Percentiles rank a stretch among this genome's conserved stretches.
Conservation (phyloP, 2,113 vertebrate genomes). For the Lycaon pictus region DNA sequence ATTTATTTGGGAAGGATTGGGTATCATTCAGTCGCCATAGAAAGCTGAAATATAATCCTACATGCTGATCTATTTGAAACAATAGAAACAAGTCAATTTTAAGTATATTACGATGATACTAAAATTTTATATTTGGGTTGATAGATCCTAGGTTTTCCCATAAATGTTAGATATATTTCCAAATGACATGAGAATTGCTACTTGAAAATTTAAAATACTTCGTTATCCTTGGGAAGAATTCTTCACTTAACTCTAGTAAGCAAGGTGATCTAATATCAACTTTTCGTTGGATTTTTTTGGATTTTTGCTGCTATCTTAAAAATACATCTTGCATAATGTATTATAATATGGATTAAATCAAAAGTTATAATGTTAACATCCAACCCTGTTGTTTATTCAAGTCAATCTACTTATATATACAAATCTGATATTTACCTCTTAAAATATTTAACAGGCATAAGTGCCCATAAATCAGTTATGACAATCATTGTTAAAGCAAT, state of each 20-base stretch:
- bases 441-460: constrained; percentile 91
- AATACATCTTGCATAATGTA: constrained; percentile 76
- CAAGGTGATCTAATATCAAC: neutral
- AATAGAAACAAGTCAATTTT: neutral
- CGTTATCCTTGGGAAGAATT: neutral
- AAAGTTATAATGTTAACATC: constrained; percentile 84
- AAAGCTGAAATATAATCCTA: neutral
- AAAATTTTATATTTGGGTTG: constrained; percentile 23
- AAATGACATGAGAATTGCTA: neutral
- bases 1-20: neutral
- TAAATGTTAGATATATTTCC: neutral
- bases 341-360: constrained; percentile 83
- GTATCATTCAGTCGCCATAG: neutral
- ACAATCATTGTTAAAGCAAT: constrained; percentile 91
- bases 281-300: constrained; percentile 60
- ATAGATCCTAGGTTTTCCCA: neutral
- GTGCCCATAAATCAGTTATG: constrained; percentile 93
- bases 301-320: constrained; percentile 73
- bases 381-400: constrained; percentile 87
- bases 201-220: neutral
- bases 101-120: neutral
- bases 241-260: constrained; percentile 29
- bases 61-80: neutral
- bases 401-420: constrained; percentile 85
- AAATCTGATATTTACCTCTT: constrained; percentile 90